Percentiles rank a stretch among this genome's conserved stretches.
phyloP scores from a whole-genome alignment of 2,888 invertebrate genomes.

The Drepanosiphum platanoidis region DNA sequence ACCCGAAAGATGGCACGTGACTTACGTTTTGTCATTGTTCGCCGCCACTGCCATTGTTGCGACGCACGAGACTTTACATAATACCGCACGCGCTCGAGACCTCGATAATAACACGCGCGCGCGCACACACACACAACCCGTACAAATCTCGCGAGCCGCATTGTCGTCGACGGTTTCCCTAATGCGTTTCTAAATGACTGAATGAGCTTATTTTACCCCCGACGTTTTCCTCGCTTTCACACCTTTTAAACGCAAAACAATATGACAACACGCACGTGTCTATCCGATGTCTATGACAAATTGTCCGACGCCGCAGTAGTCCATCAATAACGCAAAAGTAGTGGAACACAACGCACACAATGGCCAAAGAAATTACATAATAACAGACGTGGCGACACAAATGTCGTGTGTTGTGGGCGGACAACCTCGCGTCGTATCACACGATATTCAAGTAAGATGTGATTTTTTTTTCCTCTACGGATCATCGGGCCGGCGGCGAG shows the following conservation, averaged over 20 bases:
- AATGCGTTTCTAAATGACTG: slow-evolving; percentile 56
- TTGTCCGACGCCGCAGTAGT: slow-evolving; percentile 14
- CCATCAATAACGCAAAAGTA: slow-evolving; percentile 27
- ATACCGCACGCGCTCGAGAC: slow-evolving; percentile 8
- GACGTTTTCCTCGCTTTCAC: slow-evolving; percentile 33
- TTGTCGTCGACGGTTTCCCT: slow-evolving; percentile 45
- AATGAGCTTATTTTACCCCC: slow-evolving; percentile 36
- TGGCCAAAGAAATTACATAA: not conserved
- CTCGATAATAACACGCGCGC: not conserved
- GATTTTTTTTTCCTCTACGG: too few species aligned
- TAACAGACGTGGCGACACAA: not conserved
- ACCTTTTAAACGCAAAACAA: slow-evolving; percentile 50
- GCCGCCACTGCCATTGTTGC: slow-evolving; percentile 27
- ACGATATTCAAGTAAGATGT: too few species aligned
- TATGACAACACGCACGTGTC: slow-evolving; percentile 53
- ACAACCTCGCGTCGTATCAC: too few species aligned
- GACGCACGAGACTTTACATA: slow-evolving; percentile 42
- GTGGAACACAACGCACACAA: not conserved
- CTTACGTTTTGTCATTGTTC: slow-evolving; percentile 59
- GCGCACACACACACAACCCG: too few species aligned
- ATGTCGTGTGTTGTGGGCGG: too few species aligned
- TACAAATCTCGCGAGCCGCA: slow-evolving; percentile 38
- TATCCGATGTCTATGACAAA: slow-evolving; percentile 30
- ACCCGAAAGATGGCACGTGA: slow-evolving; percentile 60
- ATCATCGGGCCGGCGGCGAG: too few species aligned